Base-by-base conservation (phyloP, 2,113 vertebrate genomes). In the Abramis brama region DNA sequence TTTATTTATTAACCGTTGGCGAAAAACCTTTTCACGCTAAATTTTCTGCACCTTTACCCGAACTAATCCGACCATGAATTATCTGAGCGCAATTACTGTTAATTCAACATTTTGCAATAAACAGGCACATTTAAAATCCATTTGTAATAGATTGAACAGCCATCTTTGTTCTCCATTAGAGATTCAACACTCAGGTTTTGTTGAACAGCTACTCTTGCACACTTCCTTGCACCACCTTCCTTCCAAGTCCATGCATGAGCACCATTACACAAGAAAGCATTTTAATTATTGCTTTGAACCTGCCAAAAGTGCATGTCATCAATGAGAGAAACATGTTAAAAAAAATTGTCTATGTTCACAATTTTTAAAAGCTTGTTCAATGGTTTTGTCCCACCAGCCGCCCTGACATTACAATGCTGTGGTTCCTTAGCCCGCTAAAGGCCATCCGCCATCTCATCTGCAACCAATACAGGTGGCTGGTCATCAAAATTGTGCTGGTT, bases 371-470 rank as follows among this genome's bases (percentile, higher is more conserved):
- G 13, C 9, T 52, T 66, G 25, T 79, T 36, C 45, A 47, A 23
- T 71, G 71, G n/a, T 83, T 50, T 59, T 86, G 74, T 91, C 36
- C 90, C 84, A 91, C 47, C 94, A 99, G 97, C 94, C 96, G 96
- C 43, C 97, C 97, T 0, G 97, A 99, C 87, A 95, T 97, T 0
- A 96, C 97, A n/a, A 97, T 99, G 88, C 96, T 99, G 91, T 99
- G 97, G 97, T 98, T 99, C 95, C 95, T 99, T 90, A 99, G 96
- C 89, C 97, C 97, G 0, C 95, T 99, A 88, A 98, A 98, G 92
- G 97, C 97, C 87, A 97, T 96, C 76, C 96, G 96, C 90, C 96
- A 98, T 94, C 96, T 98, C 92, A 92, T 98, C 89, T 99, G 97
- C 90, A 96, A 96, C 5, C 95, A 97, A 85, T 99, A 99, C 95